A percentile compares a stretch with the other conserved stretches of the same genome.
Conservation (phyloP, 1,140 invertebrate species). For the Cardiocondyla obscurior region DNA sequence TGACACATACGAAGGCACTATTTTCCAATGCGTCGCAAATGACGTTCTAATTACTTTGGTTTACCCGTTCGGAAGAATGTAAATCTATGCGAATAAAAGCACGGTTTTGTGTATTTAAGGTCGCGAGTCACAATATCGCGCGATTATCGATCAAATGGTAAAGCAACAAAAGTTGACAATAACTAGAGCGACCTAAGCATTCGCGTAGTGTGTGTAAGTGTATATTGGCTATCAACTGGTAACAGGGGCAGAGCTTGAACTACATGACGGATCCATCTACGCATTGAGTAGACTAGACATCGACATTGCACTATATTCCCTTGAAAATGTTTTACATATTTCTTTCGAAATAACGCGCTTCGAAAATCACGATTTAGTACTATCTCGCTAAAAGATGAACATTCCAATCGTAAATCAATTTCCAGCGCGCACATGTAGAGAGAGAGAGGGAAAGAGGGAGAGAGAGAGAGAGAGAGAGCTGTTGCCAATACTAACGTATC, state of each 20-base stretch:
- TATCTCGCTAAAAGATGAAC: not conserved
- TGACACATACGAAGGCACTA: not conserved
- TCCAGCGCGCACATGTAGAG: not conserved
- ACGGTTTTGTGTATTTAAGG: constrained; percentile 54
- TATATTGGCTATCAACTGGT: constrained; percentile 32
- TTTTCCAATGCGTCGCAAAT: constrained; percentile 12
- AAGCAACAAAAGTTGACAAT: constrained; percentile 49
- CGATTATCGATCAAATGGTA: constrained; percentile 59
- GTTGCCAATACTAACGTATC: not conserved
- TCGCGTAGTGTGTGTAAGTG: constrained; percentile 3
- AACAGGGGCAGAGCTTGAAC: constrained; percentile 20
- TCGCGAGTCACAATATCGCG: constrained; percentile 48
- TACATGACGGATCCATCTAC: constrained; percentile 20
- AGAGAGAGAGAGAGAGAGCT: no score
- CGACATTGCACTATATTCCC: constrained; percentile 21
- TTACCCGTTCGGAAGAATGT: constrained; percentile 23
- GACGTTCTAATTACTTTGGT: constrained; percentile 22
- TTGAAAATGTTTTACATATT: not conserved
- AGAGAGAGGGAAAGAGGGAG: no score
- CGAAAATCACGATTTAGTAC: not conserved
- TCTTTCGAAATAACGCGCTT: constrained; percentile 13
- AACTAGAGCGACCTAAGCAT: constrained; percentile 25
- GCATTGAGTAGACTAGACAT: constrained; percentile 3
- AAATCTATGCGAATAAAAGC: constrained; percentile 48
- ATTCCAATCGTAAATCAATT: not conserved